A percentile compares a stretch with the other conserved stretches of the same genome.
Conservation (phyloP, 23 tunicate species). For the Halocynthia roretzi region DNA sequence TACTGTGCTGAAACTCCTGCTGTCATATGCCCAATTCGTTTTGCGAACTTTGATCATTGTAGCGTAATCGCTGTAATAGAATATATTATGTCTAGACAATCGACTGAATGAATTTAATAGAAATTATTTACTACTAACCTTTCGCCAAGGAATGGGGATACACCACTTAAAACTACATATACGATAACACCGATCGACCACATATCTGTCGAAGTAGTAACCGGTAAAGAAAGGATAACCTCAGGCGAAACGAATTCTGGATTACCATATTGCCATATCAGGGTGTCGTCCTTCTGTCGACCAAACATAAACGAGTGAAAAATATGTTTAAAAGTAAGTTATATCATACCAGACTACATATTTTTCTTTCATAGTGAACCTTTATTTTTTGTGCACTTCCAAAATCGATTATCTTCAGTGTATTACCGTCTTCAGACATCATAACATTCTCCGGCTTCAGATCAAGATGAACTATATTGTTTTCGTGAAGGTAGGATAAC, state of each 20-base stretch:
- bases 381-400: slow-evolving; percentile 19
- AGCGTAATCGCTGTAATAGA: slow-evolving; percentile 30
- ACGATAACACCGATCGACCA: slow-evolving; percentile 69
- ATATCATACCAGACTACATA: background rate
- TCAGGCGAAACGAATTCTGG: slow-evolving; percentile 81
- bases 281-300: background rate
- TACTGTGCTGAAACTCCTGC: slow-evolving; percentile 7
- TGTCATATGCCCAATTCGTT: slow-evolving; percentile 9
- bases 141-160: slow-evolving; percentile 61
- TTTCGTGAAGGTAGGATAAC: slow-evolving; percentile 36
- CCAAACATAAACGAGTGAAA: background rate
- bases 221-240: slow-evolving; percentile 30
- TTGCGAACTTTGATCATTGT: slow-evolving; percentile 30
- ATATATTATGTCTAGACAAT: too few relatives aligned
- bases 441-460: slow-evolving; percentile 66
- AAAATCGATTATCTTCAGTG: slow-evolving; percentile 48
- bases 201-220: slow-evolving; percentile 61
- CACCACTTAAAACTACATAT: slow-evolving; percentile 53
- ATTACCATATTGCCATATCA: slow-evolving; percentile 40
- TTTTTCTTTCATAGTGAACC: background rate
- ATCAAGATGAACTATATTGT: slow-evolving; percentile 44
- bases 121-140: slow-evolving; percentile 26
- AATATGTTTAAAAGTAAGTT: background rate
- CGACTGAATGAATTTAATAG: too few relatives aligned
- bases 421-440: slow-evolving; percentile 1